These are phyloP conservation scores for Siderastrea radians DNA, from an alignment of 92 coral and sea anemone species.

Conservation along the genomic window DNA sequence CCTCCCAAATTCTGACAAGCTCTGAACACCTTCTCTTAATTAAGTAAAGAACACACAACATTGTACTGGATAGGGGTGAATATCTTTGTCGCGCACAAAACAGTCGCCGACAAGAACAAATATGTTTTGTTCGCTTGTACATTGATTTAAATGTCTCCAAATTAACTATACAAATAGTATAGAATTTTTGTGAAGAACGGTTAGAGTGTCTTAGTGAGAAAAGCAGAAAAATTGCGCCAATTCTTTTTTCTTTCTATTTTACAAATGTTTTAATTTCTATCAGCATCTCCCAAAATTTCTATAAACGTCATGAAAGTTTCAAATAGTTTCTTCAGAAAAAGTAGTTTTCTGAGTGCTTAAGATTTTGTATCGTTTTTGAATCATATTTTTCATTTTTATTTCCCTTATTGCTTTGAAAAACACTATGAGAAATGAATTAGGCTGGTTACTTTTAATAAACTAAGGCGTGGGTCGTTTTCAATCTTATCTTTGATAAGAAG, in stretches of 20 bases:
- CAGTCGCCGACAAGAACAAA: background rate
- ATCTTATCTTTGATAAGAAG: background rate
- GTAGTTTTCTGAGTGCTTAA: no score
- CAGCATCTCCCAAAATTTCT: no score
- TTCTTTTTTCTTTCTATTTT: no score
- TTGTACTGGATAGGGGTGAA: background rate
- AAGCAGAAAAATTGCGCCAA: no score
- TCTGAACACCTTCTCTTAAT: constrained; percentile 39
- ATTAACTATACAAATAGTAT: background rate
- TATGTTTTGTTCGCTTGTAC: background rate
- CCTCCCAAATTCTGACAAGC: constrained; percentile 28
- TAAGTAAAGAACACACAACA: constrained; percentile 28
- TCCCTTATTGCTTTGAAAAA: no score
- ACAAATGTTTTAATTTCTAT: no score
- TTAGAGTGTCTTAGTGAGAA: background rate
- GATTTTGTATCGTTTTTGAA: no score
- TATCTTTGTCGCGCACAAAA: background rate
- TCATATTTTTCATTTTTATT: no score
- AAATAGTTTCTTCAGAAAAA: no score
- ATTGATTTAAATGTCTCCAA: background rate
- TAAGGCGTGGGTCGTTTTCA: background rate
- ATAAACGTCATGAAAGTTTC: no score
- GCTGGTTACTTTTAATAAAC: background rate
- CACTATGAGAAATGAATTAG: background rate
- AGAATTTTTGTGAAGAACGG: background rate